These are phyloP conservation scores for Danio aesculapii DNA, from an alignment of 2,797 vertebrate species.

Conservation along the genomic window DNA sequence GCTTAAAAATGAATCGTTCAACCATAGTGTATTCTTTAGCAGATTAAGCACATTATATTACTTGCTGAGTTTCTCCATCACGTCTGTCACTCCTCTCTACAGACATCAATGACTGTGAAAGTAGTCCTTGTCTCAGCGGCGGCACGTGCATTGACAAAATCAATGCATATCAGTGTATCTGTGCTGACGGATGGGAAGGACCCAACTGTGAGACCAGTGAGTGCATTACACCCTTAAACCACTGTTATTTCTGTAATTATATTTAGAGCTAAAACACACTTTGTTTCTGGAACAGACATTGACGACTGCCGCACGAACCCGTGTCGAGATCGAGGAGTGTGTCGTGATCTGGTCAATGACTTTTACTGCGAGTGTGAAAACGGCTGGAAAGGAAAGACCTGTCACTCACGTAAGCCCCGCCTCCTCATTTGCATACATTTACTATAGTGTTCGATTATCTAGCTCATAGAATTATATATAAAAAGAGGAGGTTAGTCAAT, in stretches of 20 bases:
- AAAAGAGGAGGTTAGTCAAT: neutral
- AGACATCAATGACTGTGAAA: conserved; percentile 97
- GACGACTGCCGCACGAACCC: conserved; percentile 96
- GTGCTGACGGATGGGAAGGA: conserved; percentile 91
- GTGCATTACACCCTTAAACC: conserved; percentile 55
- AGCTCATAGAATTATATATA: neutral
- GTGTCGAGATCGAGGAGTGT: conserved; percentile 94
- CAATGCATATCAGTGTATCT: conserved; percentile 96
- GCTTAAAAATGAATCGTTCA: no score
- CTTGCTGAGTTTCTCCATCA: neutral
- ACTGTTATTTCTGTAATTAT: neutral
- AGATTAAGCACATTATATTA: no score
- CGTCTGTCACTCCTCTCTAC: conserved; percentile 34
- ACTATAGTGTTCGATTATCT: neutral
- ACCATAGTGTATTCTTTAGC: no score
- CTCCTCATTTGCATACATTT: neutral
- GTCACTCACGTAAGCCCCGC: conserved; percentile 93
- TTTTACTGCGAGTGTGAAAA: conserved; percentile 99
- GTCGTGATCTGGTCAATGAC: conserved; percentile 97
- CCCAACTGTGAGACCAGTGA: conserved; percentile 97
- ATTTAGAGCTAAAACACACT: neutral
- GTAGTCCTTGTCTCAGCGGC: conserved; percentile 90
- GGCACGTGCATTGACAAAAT: conserved; percentile 97
- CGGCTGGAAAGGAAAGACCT: conserved; percentile 99
- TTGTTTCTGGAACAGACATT: conserved; percentile 82